Evolutionary conservation across 2,797 vertebrate genomes (phyloP).

Genomic region (Crax fasciolata): DNA sequence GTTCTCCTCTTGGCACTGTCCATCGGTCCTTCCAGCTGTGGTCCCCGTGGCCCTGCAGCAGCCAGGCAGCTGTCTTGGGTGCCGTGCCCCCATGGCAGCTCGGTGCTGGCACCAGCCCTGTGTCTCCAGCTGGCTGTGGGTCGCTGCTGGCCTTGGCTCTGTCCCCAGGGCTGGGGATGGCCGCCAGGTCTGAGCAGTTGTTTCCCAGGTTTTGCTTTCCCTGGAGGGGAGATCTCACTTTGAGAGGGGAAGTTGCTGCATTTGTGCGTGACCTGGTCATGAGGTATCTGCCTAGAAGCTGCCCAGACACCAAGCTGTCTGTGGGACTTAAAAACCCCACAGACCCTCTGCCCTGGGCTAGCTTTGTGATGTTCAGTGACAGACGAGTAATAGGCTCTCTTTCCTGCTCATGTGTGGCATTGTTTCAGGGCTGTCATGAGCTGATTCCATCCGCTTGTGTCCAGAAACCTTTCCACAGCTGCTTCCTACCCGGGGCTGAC

Average conservation of each 20-base stretch:
- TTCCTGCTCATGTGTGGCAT: constrained; percentile 47
- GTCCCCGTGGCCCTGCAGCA: neutral
- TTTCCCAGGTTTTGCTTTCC: neutral
- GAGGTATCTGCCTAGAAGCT: neutral
- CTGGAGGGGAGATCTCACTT: rapidly evolving
- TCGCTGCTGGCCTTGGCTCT: neutral
- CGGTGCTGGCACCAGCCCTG: no score
- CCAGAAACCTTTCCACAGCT: constrained; percentile 63
- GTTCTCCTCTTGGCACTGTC: neutral
- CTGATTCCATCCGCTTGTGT: constrained; percentile 51
- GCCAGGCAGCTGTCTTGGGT: neutral
- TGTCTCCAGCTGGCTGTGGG: neutral
- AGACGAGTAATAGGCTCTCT: constrained; percentile 26
- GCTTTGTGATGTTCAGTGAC: neutral
- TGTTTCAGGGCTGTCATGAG: constrained; percentile 66
- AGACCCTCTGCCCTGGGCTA: neutral
- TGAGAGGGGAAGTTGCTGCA: neutral
- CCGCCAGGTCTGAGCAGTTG: neutral
- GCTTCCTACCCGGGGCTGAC: constrained; percentile 74
- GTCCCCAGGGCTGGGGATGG: neutral
- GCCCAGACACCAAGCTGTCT: neutral
- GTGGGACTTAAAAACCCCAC: neutral
- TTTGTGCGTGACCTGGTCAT: neutral
- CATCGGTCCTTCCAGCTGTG: neutral
- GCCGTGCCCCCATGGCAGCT: neutral